phyloP scores from a whole-genome alignment of 1,140 invertebrate genomes.

The Eupeodes corollae region DNA sequence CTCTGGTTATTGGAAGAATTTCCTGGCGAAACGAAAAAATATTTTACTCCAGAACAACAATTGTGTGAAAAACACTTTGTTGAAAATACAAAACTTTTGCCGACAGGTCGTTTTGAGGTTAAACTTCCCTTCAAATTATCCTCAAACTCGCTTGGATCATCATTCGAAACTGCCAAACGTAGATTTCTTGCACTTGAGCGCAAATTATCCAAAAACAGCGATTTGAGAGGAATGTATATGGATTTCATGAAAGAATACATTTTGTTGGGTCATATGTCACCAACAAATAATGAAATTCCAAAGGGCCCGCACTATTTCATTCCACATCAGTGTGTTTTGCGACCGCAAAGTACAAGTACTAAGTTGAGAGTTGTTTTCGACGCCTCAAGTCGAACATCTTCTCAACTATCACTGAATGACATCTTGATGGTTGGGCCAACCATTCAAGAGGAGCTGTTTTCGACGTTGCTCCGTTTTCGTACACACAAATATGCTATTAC shows the following conservation, averaged over 20 bases:
- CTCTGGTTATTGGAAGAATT: constrained; percentile 32
- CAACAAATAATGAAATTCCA: constrained; percentile 17
- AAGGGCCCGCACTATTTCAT: constrained; percentile 13
- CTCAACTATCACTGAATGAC: constrained; percentile 12
- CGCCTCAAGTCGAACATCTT: neutral
- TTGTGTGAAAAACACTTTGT: constrained; percentile 8
- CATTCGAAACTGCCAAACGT: constrained; percentile 15
- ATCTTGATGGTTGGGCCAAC: constrained; percentile 4
- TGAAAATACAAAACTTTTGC: constrained; percentile 1
- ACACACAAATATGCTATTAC: constrained; percentile 15
- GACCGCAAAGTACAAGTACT: constrained; percentile 5
- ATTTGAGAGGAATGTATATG: constrained; percentile 8
- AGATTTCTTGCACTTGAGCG: constrained; percentile 21
- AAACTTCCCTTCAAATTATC: constrained; percentile 12
- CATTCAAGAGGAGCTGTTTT: constrained; percentile 12
- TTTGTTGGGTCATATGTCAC: constrained; percentile 26
- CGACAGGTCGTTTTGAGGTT: constrained; percentile 11
- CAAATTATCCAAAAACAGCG: constrained; percentile 17
- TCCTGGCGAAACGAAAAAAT: neutral
- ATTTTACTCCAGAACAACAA: constrained; percentile 5
- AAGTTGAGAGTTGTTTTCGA: constrained; percentile 9
- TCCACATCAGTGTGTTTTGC: constrained; percentile 8
- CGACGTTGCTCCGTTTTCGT: constrained; percentile 33
- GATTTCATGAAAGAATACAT: constrained; percentile 28
- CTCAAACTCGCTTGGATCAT: constrained; percentile 20